Conservation (phyloP, 2,113 vertebrate genomes). For the Albula glossodonta region DNA sequence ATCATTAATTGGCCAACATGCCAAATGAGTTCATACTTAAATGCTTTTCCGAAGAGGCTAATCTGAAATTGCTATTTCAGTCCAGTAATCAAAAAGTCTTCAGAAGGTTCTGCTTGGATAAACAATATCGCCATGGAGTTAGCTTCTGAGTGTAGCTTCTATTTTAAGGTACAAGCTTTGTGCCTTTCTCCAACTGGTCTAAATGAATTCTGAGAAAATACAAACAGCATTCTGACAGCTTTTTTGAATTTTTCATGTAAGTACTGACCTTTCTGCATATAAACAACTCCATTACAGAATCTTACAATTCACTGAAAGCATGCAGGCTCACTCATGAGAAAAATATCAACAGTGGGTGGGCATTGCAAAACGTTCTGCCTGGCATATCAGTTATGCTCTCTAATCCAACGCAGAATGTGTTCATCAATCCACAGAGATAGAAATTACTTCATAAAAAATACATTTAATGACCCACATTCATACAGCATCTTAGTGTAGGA, state of each 20-base stretch:
- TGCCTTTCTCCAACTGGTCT: not conserved
- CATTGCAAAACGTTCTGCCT: not conserved
- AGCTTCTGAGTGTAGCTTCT: too few relatives aligned
- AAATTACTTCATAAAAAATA: not conserved
- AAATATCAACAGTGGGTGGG: not conserved
- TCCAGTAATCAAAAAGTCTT: not conserved
- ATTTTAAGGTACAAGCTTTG: too few relatives aligned
- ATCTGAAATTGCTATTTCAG: not conserved
- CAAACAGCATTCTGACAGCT: not conserved
- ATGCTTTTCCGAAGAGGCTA: not conserved
- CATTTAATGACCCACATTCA: not conserved
- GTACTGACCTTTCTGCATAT: not conserved
- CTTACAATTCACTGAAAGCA: not conserved
- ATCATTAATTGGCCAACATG: too few relatives aligned
- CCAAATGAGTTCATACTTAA: too few relatives aligned
- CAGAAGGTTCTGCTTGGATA: not conserved
- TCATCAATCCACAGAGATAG: not conserved
- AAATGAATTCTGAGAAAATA: not conserved
- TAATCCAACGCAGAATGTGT: not conserved
- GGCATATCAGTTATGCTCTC: not conserved
- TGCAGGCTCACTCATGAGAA: not conserved
- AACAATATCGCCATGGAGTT: not conserved
- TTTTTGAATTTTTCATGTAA: not conserved
- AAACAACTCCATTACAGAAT: not conserved
- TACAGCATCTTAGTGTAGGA: too few relatives aligned